Percentiles rank a stretch among this genome's conserved stretches.
Conservation (phyloP, 30 jellyfish, hydroid and myxozoan genomes). For the Clytia hemisphaerica region DNA sequence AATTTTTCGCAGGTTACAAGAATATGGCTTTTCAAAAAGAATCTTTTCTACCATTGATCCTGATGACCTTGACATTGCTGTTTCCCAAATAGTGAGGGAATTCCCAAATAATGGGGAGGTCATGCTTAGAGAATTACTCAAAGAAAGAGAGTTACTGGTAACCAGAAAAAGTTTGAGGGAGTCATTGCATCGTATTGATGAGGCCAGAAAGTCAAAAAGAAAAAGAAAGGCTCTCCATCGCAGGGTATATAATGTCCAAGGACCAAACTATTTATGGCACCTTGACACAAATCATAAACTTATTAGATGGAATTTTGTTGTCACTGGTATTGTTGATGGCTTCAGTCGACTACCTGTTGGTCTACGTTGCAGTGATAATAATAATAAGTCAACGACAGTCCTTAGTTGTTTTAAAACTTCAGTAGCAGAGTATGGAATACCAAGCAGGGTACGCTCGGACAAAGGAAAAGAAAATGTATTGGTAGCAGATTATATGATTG, state of each 20-base stretch:
- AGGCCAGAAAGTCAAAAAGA: slow-evolving; percentile 6
- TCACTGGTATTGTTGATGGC: slow-evolving; percentile 48
- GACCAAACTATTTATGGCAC: slow-evolving; percentile 63
- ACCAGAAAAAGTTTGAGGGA: too few species aligned
- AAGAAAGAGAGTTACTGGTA: background rate
- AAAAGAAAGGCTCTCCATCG: slow-evolving; percentile 23
- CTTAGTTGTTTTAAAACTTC: slow-evolving; percentile 12
- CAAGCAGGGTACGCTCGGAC: slow-evolving; percentile 48
- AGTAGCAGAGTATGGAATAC: slow-evolving; percentile 44
- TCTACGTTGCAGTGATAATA: slow-evolving; percentile 26
- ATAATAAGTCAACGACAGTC: slow-evolving; percentile 34
- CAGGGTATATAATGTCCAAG: slow-evolving; percentile 50
- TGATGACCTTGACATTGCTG: slow-evolving; percentile 19
- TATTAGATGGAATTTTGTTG: slow-evolving; percentile 39
- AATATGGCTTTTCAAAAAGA: slow-evolving; percentile 21
- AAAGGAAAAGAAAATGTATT: slow-evolving; percentile 44
- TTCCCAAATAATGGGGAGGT: slow-evolving; percentile 3
- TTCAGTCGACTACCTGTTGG: slow-evolving; percentile 46
- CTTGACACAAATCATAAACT: slow-evolving; percentile 48
- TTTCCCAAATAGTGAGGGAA: background rate
- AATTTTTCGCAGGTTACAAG: slow-evolving; percentile 28
- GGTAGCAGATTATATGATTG: slow-evolving; percentile 40
- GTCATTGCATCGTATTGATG: too few species aligned
- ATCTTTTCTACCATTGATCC: slow-evolving; percentile 23
- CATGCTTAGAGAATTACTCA: background rate